Base-by-base conservation (phyloP, 1,140 invertebrate species). In the Mycetomoellerius zeteki region DNA sequence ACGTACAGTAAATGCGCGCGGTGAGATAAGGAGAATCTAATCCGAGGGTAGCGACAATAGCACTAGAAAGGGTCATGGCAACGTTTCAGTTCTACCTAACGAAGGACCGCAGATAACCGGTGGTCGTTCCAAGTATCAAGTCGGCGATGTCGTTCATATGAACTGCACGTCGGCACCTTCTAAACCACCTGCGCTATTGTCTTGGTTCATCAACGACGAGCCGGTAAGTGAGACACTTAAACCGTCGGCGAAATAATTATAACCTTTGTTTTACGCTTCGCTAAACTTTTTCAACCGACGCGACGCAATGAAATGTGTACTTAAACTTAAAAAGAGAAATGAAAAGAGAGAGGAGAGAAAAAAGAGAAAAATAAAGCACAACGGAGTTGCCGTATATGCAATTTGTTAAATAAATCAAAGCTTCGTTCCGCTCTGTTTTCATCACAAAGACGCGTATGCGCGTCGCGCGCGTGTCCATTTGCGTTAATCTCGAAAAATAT, bases 141-240 rank as follows among this genome's bases (percentile, higher is more conserved):
- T 98, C 19, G 98, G 98, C 3, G 98, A 98, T 90, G 95, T 96
- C 12, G 97, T 98, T 16, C 96, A 97, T 27, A 97, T 98, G 19
- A 98, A 98, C 94, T 98, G 98, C 94, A 98, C 98, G 16, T 98
- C 98, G 16, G 97, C 97, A 16, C 95, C 96, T 88, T 98, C 98
- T 14, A 97, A 98, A 91, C 98, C 98, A 0, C 97, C 98, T 0
- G 98, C 98, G 14, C 96, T 97, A 86, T 96, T 99, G 43, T 96
- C 96, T 56, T 99, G 98, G 98, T 98, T 97, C 94, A 98, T 99
- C 92, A 99, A 99, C 92, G 98, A 97, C 52, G 97, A 98, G 90
- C 97, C 97, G 90, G 98, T 98, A 91, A 96, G 96, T 88, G 73
- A 88, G 47, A 82, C 33, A 64, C 72, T 86, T 75, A 80, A 80